phyloP scores from a whole-genome alignment of 2,797 vertebrate species.

The Pangasius larnaudii region DNA sequence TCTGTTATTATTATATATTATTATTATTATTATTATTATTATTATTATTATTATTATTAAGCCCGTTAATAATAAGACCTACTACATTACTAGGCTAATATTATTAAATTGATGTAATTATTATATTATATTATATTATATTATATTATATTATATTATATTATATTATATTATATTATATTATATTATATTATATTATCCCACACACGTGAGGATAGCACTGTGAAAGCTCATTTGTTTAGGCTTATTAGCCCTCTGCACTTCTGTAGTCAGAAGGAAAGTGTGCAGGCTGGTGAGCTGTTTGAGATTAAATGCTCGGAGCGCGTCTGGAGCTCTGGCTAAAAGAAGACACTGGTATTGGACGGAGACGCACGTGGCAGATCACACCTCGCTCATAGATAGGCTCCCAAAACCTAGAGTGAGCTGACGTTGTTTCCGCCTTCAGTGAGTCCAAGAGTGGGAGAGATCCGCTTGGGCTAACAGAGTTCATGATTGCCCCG shows the following conservation, averaged over 20 bases:
- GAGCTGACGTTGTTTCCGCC: constrained; percentile 83
- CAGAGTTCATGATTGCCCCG: constrained; percentile 70
- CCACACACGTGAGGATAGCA: background rate
- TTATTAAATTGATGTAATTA: background rate
- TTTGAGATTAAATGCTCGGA: background rate
- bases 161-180: background rate
- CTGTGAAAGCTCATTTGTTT: background rate
- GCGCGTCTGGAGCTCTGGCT: too few relatives aligned
- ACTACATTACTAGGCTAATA: background rate
- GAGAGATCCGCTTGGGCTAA: constrained; percentile 40
- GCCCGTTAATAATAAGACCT: background rate
- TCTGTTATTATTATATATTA: background rate
- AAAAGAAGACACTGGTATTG: constrained; percentile 16
- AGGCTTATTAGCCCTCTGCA: background rate
- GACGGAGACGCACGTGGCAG: constrained; percentile 16
- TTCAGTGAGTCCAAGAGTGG: constrained; percentile 39
- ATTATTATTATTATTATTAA: background rate
- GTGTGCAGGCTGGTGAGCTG: background rate
- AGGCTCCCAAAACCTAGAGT: constrained; percentile 68
- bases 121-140: background rate
- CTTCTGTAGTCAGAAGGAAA: background rate
- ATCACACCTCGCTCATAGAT: constrained; percentile 59
- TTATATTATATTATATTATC: background rate
- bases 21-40: background rate
- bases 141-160: background rate